phyloP scores from a whole-genome alignment of 2,113 vertebrate genomes.

The Lepus europaeus region DNA sequence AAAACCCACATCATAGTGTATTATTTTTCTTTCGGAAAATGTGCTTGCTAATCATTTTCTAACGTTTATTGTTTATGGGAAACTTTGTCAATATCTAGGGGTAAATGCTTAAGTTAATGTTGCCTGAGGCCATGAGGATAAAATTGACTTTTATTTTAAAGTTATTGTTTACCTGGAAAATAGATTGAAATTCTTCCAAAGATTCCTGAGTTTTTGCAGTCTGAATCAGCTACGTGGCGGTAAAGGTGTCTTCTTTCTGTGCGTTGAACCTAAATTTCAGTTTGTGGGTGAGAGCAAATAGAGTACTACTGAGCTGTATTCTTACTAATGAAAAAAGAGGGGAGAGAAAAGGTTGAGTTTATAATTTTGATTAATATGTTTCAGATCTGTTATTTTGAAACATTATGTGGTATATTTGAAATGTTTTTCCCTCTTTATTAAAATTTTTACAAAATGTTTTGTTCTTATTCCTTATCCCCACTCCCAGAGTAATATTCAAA shows the following conservation, averaged over 20 bases:
- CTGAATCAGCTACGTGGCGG: neutral
- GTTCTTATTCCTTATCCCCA: neutral
- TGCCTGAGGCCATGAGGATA: constrained; percentile 13
- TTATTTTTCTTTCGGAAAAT: constrained; percentile 17
- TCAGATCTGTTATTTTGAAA: constrained; percentile 47
- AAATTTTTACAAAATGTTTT: constrained; percentile 5
- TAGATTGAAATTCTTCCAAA: constrained; percentile 20
- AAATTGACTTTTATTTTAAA: constrained; percentile 9
- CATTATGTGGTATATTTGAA: constrained; percentile 35
- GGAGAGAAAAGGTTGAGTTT: constrained; percentile 31
- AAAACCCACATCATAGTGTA: neutral
- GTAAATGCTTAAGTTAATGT: constrained; percentile 49
- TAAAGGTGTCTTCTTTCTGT: constrained; percentile 46
- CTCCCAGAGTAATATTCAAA: neutral
- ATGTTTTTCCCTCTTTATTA: constrained; percentile 16
- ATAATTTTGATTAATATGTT: constrained; percentile 60
- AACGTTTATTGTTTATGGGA: constrained; percentile 33
- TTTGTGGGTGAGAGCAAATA: constrained; percentile 32
- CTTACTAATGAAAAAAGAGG: constrained; percentile 38
- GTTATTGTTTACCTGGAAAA: constrained; percentile 35
- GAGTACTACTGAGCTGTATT: neutral
- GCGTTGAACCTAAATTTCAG: constrained; percentile 3
- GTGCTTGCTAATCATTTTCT: constrained; percentile 56
- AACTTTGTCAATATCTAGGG: neutral
- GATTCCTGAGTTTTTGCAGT: constrained; percentile 6